These are phyloP conservation scores for Arctia plantaginis DNA, from an alignment of 2,888 invertebrate species.

Conservation along the genomic window DNA sequence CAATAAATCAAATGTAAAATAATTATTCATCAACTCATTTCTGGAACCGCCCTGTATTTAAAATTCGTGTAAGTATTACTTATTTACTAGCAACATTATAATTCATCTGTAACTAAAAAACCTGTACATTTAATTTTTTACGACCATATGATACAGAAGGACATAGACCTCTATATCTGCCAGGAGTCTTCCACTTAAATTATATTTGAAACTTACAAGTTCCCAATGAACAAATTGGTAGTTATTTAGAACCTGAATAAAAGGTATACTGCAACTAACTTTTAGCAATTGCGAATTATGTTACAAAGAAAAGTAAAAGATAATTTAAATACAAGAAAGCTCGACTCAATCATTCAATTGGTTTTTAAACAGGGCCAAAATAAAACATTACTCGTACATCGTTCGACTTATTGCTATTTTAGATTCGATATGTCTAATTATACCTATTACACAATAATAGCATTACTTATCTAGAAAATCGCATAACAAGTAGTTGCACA, in stretches of 20 bases:
- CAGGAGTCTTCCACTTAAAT: too few relatives aligned
- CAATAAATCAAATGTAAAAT: neutral
- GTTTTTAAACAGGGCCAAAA: constrained; percentile 37
- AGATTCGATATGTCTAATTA: constrained; percentile 53
- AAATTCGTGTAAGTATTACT: neutral
- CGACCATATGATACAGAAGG: neutral
- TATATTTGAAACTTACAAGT: too few relatives aligned
- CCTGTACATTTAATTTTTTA: neutral
- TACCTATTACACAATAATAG: constrained; percentile 60
- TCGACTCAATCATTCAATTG: constrained; percentile 28
- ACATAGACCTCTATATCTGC: neutral
- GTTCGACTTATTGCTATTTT: constrained; percentile 38
- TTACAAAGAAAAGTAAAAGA: neutral
- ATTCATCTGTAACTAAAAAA: neutral
- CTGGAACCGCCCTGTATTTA: neutral
- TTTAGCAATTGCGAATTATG: neutral
- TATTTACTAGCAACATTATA: neutral
- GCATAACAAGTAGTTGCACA: constrained; percentile 51
- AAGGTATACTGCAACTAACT: neutral
- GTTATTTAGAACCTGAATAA: neutral
- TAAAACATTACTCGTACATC: constrained; percentile 35
- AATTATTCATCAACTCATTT: neutral
- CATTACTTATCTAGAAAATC: constrained; percentile 61
- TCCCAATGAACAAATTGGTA: neutral
- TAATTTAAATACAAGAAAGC: neutral